These are phyloP conservation scores for Hyalella azteca DNA, from an alignment of 2,888 invertebrate genomes.

Conservation along the genomic window DNA sequence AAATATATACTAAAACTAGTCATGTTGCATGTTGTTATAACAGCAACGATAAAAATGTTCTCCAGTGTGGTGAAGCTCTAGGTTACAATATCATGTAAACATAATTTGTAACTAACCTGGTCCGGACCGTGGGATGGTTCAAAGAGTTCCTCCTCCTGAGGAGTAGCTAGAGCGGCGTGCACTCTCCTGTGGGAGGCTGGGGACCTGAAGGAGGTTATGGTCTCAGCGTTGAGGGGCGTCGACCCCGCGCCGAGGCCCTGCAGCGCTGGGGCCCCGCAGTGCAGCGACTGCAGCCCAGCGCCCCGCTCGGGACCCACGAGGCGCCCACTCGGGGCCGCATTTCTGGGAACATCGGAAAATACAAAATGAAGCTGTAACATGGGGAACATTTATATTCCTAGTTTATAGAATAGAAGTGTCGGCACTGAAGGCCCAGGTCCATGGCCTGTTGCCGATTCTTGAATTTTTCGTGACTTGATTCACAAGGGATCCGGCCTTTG, in stretches of 20 bases:
- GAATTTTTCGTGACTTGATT: too few relatives aligned
- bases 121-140: not conserved
- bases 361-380: not conserved
- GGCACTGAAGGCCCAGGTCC: too few relatives aligned
- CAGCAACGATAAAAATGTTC: too few relatives aligned
- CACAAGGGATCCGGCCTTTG: too few relatives aligned
- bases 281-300: not conserved
- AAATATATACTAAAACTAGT: too few relatives aligned
- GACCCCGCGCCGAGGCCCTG: conserved; percentile 1
- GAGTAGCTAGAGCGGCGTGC: not conserved
- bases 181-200: not conserved
- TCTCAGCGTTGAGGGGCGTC: not conserved
- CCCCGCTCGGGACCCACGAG: not conserved
- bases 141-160: not conserved
- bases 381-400: too few relatives aligned
- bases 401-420: too few relatives aligned
- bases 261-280: not conserved
- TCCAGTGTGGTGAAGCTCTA: too few relatives aligned
- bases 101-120: too few relatives aligned
- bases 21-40: too few relatives aligned
- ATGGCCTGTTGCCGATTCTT: too few relatives aligned
- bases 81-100: too few relatives aligned
- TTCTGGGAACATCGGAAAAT: not conserved
- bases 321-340: not conserved
- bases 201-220: not conserved